These are phyloP conservation scores for Melanotaenia duboulayi DNA, from an alignment of 2,113 vertebrate species.

Conservation along the genomic window DNA sequence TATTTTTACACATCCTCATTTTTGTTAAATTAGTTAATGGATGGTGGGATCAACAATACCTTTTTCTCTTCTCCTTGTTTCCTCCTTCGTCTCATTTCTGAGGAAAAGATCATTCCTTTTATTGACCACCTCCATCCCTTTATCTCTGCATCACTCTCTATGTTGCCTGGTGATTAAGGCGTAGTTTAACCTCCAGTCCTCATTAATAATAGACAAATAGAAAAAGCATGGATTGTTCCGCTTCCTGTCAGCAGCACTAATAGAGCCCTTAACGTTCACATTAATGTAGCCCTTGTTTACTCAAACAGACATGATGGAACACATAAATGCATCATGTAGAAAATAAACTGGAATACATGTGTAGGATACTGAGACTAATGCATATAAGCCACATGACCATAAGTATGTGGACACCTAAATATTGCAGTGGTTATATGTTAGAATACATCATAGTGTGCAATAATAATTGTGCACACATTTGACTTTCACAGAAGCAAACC, in stretches of 20 bases:
- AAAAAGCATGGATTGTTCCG: conserved; percentile 75
- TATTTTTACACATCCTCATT: conserved; percentile 23
- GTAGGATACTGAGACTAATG: conserved; percentile 7
- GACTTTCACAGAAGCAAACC: too few relatives aligned
- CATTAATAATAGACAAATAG: conserved; percentile 80
- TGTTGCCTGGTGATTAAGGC: conserved; percentile 78
- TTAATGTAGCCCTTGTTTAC: conserved; percentile 75
- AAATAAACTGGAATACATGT: too few relatives aligned
- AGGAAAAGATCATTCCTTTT: conserved; percentile 33
- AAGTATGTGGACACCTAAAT: neutral
- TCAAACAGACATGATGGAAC: conserved; percentile 40
- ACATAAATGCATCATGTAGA: conserved; percentile 27
- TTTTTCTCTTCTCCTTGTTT: neutral
- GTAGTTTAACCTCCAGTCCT: conserved; percentile 79
- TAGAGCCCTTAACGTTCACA: conserved; percentile 73
- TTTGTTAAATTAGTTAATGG: conserved; percentile 28
- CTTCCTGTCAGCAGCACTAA: conserved; percentile 79
- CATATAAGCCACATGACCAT: conserved; percentile 4
- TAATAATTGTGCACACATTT: neutral
- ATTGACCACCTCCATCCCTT: conserved; percentile 26
- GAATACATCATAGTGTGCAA: neutral
- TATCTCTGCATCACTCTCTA: conserved; percentile 56
- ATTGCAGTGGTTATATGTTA: neutral
- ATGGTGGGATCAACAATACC: conserved; percentile 11
- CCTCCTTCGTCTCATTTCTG: conserved; percentile 31